Conservation (phyloP, 2,888 invertebrate genomes). For the Boloria selene region DNA sequence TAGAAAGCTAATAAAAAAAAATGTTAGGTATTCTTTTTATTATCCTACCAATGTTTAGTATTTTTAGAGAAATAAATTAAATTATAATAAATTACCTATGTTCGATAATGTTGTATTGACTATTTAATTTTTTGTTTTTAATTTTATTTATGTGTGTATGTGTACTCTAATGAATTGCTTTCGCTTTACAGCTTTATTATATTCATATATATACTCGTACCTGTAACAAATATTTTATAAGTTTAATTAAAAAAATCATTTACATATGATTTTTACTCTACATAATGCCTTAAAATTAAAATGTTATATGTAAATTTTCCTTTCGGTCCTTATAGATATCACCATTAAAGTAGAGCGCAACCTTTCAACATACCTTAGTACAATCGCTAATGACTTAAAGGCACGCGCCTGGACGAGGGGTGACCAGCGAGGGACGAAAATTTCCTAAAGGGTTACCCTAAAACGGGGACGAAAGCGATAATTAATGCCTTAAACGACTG, state of each 20-base stretch:
- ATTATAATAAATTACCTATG: no score
- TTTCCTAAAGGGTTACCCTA: conserved; percentile 79
- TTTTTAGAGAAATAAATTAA: no score
- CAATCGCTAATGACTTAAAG: conserved; percentile 72
- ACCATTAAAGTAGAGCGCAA: conserved; percentile 61
- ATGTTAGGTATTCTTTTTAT: background rate
- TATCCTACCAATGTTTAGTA: background rate
- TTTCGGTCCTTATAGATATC: conserved; percentile 25
- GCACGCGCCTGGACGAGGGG: conserved; percentile 73
- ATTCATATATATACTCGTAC: no score
- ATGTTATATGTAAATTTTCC: conserved; percentile 22
- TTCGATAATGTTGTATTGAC: no score
- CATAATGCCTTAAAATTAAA: conserved; percentile 1
- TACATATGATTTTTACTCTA: background rate
- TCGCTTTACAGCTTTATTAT: no score
- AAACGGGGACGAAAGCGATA: conserved; percentile 72
- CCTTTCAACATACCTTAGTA: conserved; percentile 70
- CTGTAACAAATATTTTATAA: background rate
- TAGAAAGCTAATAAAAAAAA: background rate
- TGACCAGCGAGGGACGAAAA: conserved; percentile 78
- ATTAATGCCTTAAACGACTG: conserved; percentile 78
- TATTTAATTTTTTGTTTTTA: no score
- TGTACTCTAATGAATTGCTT: no score
- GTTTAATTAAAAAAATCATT: background rate
- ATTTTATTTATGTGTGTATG: no score